A percentile compares a stretch with the other conserved stretches of the same genome.
Conservation (phyloP, 2,888 invertebrate species). For the Willowsia nigromaculata region DNA sequence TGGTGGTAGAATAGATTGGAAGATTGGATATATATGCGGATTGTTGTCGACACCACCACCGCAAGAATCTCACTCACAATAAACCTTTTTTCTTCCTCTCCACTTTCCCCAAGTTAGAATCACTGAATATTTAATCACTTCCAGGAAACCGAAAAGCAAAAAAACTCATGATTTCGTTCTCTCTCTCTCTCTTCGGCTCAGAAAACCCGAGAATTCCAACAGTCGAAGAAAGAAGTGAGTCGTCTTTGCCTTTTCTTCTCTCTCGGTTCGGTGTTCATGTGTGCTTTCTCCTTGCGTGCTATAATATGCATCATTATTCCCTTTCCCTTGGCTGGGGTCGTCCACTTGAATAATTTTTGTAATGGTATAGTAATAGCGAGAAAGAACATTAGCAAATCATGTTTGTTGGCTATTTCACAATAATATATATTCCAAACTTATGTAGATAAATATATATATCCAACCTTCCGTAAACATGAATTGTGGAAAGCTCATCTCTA, state of each 20-base stretch:
- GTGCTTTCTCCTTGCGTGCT: not conserved
- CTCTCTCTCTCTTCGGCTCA: not conserved
- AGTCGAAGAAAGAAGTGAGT: slow-evolving; percentile 10
- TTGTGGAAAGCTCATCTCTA: not conserved
- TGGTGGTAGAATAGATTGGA: slow-evolving; percentile 18
- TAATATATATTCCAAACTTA: not conserved
- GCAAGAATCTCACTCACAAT: slow-evolving; percentile 12
- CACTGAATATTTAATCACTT: slow-evolving; percentile 67
- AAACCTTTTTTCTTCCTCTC: slow-evolving; percentile 32
- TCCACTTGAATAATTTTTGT: slow-evolving; percentile 40
- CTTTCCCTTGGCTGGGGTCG: not conserved
- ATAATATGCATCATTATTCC: slow-evolving; percentile 24
- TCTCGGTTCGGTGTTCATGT: no score
- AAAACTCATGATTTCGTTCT: not conserved
- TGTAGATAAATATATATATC: not conserved
- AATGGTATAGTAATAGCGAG: slow-evolving; percentile 36
- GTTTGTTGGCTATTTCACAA: slow-evolving; percentile 35
- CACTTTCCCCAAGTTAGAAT: slow-evolving; percentile 45
- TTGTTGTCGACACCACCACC: slow-evolving; percentile 41
- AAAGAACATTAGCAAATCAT: not conserved
- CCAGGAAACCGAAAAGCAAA: slow-evolving; percentile 23
- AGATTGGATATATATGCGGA: not conserved
- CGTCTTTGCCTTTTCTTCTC: not conserved
- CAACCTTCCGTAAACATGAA: not conserved
- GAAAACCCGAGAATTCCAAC: not conserved